Percentiles rank a stretch among this genome's conserved stretches.
These are phyloP conservation scores for Apostichopus parvimensis DNA, from an alignment of 35 echinoderm and acorn worm species.

Conservation along the genomic window DNA sequence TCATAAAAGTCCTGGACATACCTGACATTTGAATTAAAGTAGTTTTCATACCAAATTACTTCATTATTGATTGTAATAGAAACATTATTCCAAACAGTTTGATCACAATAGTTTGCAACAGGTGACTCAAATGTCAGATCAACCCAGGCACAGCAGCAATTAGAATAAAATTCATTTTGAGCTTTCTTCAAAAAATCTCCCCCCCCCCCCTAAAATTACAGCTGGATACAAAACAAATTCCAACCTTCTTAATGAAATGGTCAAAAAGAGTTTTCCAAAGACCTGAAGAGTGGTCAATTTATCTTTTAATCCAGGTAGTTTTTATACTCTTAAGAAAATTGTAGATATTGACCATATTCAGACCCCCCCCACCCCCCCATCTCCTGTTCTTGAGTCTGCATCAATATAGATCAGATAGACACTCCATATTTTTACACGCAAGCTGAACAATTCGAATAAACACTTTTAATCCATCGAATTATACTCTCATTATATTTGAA, in stretches of 20 bases:
- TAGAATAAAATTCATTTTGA: slow-evolving; percentile 12
- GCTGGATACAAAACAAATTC: background rate
- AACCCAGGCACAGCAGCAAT: slow-evolving; percentile 16
- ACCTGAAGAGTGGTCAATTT: slow-evolving; percentile 15
- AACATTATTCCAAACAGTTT: slow-evolving; percentile 21
- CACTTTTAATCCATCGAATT: too few species aligned
- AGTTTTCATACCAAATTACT: slow-evolving; percentile 3
- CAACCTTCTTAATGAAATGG: background rate
- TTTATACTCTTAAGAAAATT: background rate
- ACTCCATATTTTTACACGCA: too few species aligned
- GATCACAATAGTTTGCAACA: background rate
- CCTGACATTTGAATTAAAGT: background rate
- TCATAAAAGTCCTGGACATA: background rate
- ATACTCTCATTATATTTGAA: background rate
- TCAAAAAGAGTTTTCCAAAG: background rate
- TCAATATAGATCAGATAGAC: too few species aligned
- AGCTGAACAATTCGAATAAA: too few species aligned
- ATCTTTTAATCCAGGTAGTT: slow-evolving; percentile 18
- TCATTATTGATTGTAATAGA: background rate
- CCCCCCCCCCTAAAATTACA: background rate
- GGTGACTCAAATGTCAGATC: slow-evolving; percentile 21
- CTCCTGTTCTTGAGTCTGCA: too few species aligned
- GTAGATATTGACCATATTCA: slow-evolving; percentile 22
- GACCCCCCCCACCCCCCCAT: too few species aligned
- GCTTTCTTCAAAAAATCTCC: background rate